These are phyloP conservation scores for Drosophila malerkotliana DNA, from an alignment of 1,140 invertebrate genomes.

Conservation along the genomic window DNA sequence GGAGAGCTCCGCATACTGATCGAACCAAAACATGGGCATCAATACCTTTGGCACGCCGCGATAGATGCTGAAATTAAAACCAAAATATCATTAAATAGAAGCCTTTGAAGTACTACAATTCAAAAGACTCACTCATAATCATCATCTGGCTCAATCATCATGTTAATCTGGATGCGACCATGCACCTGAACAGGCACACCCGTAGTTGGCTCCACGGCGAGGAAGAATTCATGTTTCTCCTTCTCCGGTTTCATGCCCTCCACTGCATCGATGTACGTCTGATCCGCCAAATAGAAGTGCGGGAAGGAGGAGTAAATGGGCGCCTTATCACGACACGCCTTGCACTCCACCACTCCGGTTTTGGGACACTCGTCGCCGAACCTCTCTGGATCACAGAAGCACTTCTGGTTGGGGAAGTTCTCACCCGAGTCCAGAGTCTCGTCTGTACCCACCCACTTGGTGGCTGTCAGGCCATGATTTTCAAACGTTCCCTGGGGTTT, in stretches of 20 bases:
- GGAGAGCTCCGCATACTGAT: constrained; percentile 87
- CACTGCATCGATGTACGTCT: constrained; percentile 87
- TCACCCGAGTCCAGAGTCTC: constrained; percentile 89
- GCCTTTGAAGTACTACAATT: background rate
- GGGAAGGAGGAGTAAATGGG: constrained; percentile 93
- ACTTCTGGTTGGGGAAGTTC: constrained; percentile 86
- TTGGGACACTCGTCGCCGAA: constrained; percentile 83
- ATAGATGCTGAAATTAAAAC: constrained; percentile 84
- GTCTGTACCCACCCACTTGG: constrained; percentile 86
- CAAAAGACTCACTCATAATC: constrained; percentile 85
- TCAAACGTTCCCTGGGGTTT: constrained; percentile 54
- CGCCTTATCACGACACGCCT: constrained; percentile 88
- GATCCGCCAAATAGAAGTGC: constrained; percentile 93
- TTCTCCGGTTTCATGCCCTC: constrained; percentile 89
- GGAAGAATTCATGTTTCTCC: constrained; percentile 88
- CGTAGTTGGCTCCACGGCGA: constrained; percentile 89
- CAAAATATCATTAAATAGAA: background rate
- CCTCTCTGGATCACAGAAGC: constrained; percentile 84
- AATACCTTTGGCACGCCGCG: constrained; percentile 85
- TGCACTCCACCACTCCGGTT: constrained; percentile 88
- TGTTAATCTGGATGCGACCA: constrained; percentile 90
- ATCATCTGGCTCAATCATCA: constrained; percentile 86
- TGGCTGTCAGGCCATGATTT: constrained; percentile 85
- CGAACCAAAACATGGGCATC: constrained; percentile 91
- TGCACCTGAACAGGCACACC: constrained; percentile 89